These are phyloP conservation scores for Hoplostethus atlanticus DNA, from an alignment of 2,797 vertebrate genomes.

Conservation along the genomic window DNA sequence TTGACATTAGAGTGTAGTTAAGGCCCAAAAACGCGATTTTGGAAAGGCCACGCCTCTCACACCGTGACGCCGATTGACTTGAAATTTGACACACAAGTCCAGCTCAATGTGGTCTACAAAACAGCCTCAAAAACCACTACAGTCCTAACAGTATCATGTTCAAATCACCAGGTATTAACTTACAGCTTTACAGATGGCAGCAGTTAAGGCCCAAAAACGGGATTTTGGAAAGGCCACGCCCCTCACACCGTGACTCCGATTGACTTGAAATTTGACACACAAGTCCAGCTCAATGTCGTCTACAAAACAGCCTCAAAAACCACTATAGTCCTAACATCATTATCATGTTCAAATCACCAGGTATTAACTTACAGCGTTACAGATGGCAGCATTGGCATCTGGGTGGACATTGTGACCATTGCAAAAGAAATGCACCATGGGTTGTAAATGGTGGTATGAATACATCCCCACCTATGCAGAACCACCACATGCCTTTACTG, in stretches of 20 bases:
- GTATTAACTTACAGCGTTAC: constrained; percentile 16
- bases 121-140: too few relatives aligned
- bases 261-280: too few relatives aligned
- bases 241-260: too few relatives aligned
- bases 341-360: constrained; percentile 6
- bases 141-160: constrained; percentile 15
- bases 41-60: too few relatives aligned
- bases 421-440: constrained; percentile 13
- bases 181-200: constrained; percentile 6
- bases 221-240: too few relatives aligned
- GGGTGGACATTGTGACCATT: neutral
- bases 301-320: too few relatives aligned
- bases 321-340: constrained; percentile 4
- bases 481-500: neutral
- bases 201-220: too few relatives aligned
- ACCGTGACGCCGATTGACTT: too few relatives aligned
- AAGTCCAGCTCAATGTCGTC: too few relatives aligned
- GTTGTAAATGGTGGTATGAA: neutral
- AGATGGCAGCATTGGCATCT: constrained; percentile 5
- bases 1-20: constrained; percentile 12
- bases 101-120: too few relatives aligned
- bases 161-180: constrained; percentile 18
- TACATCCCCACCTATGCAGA: neutral
- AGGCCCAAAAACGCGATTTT: too few relatives aligned
- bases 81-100: too few relatives aligned